Evolutionary conservation across 2,888 invertebrate species (phyloP).

Genomic region (Drosophila helvetica): DNA sequence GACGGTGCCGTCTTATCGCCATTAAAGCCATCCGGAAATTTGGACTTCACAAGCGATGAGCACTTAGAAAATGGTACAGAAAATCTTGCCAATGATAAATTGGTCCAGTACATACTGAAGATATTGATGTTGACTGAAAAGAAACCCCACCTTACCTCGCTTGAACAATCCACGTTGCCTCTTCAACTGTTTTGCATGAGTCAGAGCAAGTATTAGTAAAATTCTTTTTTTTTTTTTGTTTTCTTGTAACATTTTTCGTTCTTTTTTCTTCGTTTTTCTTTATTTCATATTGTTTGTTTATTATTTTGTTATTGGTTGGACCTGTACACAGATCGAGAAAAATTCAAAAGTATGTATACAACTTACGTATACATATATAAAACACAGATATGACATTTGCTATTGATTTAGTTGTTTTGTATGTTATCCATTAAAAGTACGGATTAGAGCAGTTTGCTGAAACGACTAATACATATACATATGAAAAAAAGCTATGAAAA

Average conservation of each 20-base stretch:
- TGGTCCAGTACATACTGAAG: conserved; percentile 78
- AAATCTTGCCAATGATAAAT: conserved; percentile 62
- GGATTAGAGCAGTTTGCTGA: not conserved
- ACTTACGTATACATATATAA: not conserved
- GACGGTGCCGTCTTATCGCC: conserved; percentile 82
- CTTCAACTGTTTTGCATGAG: conserved; percentile 81
- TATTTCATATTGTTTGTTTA: conserved; percentile 2
- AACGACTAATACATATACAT: not conserved
- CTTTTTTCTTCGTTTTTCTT: conserved; percentile 33
- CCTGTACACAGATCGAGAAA: not conserved
- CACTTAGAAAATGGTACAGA: conserved; percentile 84
- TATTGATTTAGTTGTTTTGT: not conserved
- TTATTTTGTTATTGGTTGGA: not conserved
- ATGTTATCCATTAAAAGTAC: not conserved
- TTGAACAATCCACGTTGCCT: conserved; percentile 71
- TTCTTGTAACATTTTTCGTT: conserved; percentile 42
- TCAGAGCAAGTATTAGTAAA: conserved; percentile 84
- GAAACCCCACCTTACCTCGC: conserved; percentile 71
- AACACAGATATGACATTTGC: not conserved
- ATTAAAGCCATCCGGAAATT: conserved; percentile 82
- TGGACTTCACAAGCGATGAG: conserved; percentile 85
- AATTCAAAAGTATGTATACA: not conserved
- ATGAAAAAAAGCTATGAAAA: not conserved
- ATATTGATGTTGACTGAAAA: conserved; percentile 76
- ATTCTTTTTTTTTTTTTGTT: conserved; percentile 70